Evolutionary conservation across 2,888 invertebrate genomes (phyloP), one percentile per base, ranked within the genome.

Genomic region (Drosophila kuntzei): DNA sequence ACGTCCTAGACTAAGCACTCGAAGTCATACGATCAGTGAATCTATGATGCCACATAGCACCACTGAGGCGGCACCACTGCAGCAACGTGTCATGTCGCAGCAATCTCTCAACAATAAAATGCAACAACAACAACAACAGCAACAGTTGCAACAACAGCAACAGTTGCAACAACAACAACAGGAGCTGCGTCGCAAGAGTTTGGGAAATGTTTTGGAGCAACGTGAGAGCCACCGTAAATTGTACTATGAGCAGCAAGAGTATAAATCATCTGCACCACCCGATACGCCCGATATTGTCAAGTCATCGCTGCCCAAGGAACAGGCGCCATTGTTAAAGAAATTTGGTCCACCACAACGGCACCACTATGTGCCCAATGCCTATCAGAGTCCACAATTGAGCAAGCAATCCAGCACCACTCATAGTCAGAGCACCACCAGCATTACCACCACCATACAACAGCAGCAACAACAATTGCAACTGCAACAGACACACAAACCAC

Each of bases 221-320:
- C 66, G 75, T 1, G 65, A 80, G 29, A 60, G 46, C 18, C 77
- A 60, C n/a, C 46, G 32, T 0, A 67, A 55, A 14, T 12, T 59
- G 7, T 79, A 70, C 58, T 75, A 70, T 11, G 76, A 76, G 18
- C 77, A 65, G 49, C 64, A 61, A 29, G 79, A 83, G 12, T 92
- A 91, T 63, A 92, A 91, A 50, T 91, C 92, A 0, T 92, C 92
- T 0, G 91, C 91, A 2, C 92, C 92, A 0, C 44, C 85, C 7
- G 91, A 92, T 47, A 92, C 92, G 0, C 92, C 92, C 2, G 92
- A 92, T 22, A 92, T 92, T 14, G 92, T 92, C 0, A 92, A 92
- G 60, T 92, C 92, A 0, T 92, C 92, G 36, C 79, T 92, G 25
- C 89, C 90, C 14, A 91, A 91, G 62, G 92, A 92, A n/a, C 82